Base-by-base conservation (phyloP, 2,113 vertebrate species). In the Nycticebus coucang region DNA sequence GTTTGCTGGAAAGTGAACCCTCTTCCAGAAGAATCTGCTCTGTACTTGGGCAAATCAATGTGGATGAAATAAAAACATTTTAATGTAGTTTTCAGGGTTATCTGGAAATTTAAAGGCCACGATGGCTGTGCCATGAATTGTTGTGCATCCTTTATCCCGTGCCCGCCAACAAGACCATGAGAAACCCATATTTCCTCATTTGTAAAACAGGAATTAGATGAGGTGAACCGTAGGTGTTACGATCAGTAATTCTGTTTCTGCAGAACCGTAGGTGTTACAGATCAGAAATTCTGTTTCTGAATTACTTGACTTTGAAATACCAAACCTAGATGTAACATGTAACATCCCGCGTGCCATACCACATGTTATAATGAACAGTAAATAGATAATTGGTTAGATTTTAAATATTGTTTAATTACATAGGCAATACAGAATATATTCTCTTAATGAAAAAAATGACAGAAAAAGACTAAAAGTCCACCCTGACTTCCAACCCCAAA, bases 181-280 rank as follows among this genome's bases (percentile, higher is more conserved):
- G 87, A 96, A 96, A 83, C 28, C 62, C 53, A 50, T 59, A 15
- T 85, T 57, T 66, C 62, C 57, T 93, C n/a, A 19, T 77, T 92
- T 66, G 68, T 81, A 33, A 62, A 84, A 50, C 60, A 74, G 24
- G 68, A 84, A 55, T 74, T 84, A 50, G 13, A 33, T 45, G 3
- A 10, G 10, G 24, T 41, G 87, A 93, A 55, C 66, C 21, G 64
- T 5, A 45, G 77, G n/a, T 84, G 72, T 87, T 81, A 59, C 22
- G 72, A 26, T 92, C 83, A 71, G 72, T 77, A 41, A 86, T 94
- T 96, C 83, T 30, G 9, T 17, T 92, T 93, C 69, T 62, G 41
- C 22, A 41, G 79, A 88, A 71, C 28, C 22, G 5, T 41, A 41
- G 41, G 41, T 41, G 41, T 41, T 41, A 41, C 41, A 41, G 41